phyloP scores from a whole-genome alignment of 2,888 invertebrate species.

The Rotaria sp. region DNA sequence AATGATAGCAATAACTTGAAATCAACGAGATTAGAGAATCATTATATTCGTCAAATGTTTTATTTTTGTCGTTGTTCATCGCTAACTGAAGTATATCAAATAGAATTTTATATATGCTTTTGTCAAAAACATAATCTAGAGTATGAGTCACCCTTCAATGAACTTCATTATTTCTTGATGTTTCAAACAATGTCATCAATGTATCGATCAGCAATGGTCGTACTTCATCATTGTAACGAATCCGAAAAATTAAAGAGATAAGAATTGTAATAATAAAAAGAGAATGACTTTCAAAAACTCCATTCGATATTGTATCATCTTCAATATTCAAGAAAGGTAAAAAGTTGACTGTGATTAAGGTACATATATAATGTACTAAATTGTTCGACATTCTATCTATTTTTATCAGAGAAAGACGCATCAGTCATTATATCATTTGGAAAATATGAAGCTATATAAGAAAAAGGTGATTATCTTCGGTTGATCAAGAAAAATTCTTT shows the following conservation, averaged over 20 bases:
- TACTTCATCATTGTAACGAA: not conserved
- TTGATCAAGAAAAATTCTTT: not conserved
- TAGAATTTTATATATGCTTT: not conserved
- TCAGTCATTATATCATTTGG: not conserved
- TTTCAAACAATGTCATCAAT: not conserved
- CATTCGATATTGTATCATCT: not conserved
- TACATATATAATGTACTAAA: not conserved
- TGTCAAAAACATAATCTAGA: not conserved
- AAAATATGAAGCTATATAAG: not conserved
- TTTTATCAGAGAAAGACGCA: no score
- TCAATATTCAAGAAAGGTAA: not conserved
- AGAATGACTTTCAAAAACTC: not conserved
- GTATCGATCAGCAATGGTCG: not conserved
- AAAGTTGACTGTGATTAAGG: not conserved
- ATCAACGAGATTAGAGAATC: not conserved
- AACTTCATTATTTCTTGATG: not conserved
- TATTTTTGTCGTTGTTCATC: not conserved
- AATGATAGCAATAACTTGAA: not conserved
- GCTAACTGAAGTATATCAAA: not conserved
- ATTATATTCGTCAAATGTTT: not conserved
- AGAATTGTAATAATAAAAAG: not conserved
- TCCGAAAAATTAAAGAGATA: rapidly evolving
- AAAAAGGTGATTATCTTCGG: no score
- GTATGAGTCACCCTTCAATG: not conserved
- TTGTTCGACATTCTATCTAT: not conserved